A percentile compares a stretch with the other conserved stretches of the same genome.
These are phyloP conservation scores for Sula dactylatra DNA, from an alignment of 2,113 vertebrate species.

Conservation along the genomic window DNA sequence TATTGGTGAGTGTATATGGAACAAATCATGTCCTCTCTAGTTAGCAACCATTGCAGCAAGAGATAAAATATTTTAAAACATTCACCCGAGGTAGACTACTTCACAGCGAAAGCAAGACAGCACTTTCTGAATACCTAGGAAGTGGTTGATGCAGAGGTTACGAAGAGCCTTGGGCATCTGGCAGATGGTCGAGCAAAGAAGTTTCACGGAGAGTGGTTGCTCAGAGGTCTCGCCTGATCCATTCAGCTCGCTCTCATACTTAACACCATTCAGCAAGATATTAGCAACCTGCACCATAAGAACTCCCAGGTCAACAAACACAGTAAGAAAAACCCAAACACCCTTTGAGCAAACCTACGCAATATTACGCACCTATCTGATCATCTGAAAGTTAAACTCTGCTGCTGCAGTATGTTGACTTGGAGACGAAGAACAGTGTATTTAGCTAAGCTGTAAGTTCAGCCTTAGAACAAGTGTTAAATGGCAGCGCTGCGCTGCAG, in stretches of 20 bases:
- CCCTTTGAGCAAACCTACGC: neutral
- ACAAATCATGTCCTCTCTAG: neutral
- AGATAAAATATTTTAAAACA: neutral
- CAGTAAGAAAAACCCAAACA: neutral
- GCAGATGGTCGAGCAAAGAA: constrained; percentile 91
- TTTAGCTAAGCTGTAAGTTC: neutral
- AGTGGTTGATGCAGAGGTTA: constrained; percentile 96
- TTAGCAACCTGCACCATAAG: constrained; percentile 86
- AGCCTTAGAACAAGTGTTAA: neutral
- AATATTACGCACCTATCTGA: neutral
- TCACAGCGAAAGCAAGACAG: neutral
- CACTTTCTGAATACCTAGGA: constrained; percentile 81
- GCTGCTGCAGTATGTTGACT: neutral
- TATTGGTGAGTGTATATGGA: neutral
- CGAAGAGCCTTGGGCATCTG: constrained; percentile 92
- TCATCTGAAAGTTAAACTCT: neutral
- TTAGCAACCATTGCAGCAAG: neutral
- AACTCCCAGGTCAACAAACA: constrained; percentile 36
- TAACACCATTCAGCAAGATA: constrained; percentile 92
- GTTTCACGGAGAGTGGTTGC: constrained; percentile 86
- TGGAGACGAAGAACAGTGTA: neutral
- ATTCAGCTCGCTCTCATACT: constrained; percentile 90
- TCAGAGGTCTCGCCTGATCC: constrained; percentile 78
- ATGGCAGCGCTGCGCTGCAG: neutral
- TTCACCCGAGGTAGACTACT: neutral